Evolutionary conservation across 1,140 invertebrate species (phyloP), one percentile per base, ranked within the genome.

Genomic region (Caerostris extrusa): DNA sequence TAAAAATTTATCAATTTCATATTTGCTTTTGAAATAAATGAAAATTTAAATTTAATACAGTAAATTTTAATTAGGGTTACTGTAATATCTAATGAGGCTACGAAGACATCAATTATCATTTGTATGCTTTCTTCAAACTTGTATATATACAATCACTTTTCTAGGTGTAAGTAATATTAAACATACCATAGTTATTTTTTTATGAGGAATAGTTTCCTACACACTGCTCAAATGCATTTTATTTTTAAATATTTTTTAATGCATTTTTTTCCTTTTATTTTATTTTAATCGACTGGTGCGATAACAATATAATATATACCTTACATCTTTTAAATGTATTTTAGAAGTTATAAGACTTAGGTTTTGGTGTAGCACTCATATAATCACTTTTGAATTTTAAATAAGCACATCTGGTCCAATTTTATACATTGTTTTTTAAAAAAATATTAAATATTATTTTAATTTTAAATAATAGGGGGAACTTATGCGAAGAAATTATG

Each of bases 251-350:
- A 60, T 7, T 77, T 53, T 19, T 57, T n/a, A n/a, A 85, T 58
- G 58, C n/a, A 58, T 14, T 85, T 87, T 12, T 60, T 77, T 50
- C 34, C 50, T 10, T 64, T 12, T 64, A 34, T 34, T 64, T 53
- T 77, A 53, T 77, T 56, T 89, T 64, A 89, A 89, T 89, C 87
- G 87, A 89, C 87, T 64, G 87, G 87, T 89, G 87, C 87, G 87
- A 89, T 89, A 55, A 55, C 10, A 83, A 83, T 83, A 55, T n/a
- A 83, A 83, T 83, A 57, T 83, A 5, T 58, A 57, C 82, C 5
- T 83, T 83, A 19, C 17, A 83, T 10, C 34, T 77, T 77, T 77
- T 77, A 19, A 77, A 7, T 77, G 10, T 77, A 34, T 53, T n/a
- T 71, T 34, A 12, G 7, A 71, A 71, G 69, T 4, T 71, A 3